Base-by-base conservation (phyloP, 2,888 invertebrate genomes). In the Nymphalis urticae region DNA sequence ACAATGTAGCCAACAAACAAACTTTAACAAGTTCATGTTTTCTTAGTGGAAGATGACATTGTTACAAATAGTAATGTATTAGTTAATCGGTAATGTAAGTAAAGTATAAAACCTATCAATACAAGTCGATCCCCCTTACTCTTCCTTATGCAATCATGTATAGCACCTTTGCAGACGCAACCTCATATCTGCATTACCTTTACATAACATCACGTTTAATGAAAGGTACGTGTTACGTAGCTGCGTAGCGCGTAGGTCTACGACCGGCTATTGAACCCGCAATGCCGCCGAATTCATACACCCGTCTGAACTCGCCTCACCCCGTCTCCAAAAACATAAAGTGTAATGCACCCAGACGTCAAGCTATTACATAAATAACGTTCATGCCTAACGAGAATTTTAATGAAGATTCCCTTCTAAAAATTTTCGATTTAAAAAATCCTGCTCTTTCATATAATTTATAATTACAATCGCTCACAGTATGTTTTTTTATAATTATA, bases 231-330 rank as follows among this genome's bases (percentile, higher is more conserved):
- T 50, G 60, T 50, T 60, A 70, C 90, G 91, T 90, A 90, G 90
- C 86, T 89, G 86, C 88, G 88, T 89, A 88, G 86, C 86, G 81
- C 86, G 84, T 89, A 84, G 86, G 87, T 86, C 89, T 90, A 88
- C 86, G 89, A 77, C 85, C 88, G 90, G 89, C 75, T 90, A 77
- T 83, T 86, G 88, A 90, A 85, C 91, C 80, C 80, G 19, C 58
- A n/a, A 58, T 42, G 58, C 58, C 85, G 83, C 88, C 89, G 80
- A 90, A 90, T 85, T 87, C 84, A 80, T 81, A 84, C 83, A 82
- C 84, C 82, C 85, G 87, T 82, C 82, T 85, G 85, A 84, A 86
- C 86, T 80, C 79, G 77, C 75, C 73, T 79, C 79, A 77, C 83
- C 81, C 81, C 79, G 80, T 79, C 81, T 81, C 81, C 80, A 76